Conservation (phyloP, 1,140 invertebrate genomes). For the Eufriesea mexicana region DNA sequence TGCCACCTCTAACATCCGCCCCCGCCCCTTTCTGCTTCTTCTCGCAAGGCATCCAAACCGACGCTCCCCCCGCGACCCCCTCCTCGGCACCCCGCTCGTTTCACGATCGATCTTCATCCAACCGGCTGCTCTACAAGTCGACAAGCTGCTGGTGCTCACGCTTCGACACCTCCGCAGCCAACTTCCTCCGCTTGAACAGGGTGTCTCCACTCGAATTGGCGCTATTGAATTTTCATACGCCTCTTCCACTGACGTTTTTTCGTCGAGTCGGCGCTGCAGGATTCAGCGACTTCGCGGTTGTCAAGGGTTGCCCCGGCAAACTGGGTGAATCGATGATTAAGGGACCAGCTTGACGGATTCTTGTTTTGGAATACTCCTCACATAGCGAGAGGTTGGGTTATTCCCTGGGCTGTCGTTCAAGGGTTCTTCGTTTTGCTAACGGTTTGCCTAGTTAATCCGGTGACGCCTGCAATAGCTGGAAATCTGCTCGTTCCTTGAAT, state of each 20-base stretch:
- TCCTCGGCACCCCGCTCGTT: slow-evolving; percentile 3
- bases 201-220: slow-evolving; percentile 40
- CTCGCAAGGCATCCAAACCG: slow-evolving; percentile 45
- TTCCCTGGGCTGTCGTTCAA: neutral
- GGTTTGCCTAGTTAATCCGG: no score
- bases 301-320: neutral
- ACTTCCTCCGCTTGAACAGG: slow-evolving; percentile 45
- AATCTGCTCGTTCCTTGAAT: no score
- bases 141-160: slow-evolving; percentile 65
- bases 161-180: slow-evolving; percentile 54
- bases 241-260: neutral
- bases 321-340: slow-evolving; percentile 19
- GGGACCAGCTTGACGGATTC: neutral
- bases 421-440: neutral
- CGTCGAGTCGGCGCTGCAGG: neutral
- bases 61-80: neutral
- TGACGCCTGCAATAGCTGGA: no score
- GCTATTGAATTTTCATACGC: slow-evolving; percentile 61
- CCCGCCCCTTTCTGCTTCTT: slow-evolving; percentile 30
- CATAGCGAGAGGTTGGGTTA: no score
- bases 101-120: slow-evolving; percentile 71
- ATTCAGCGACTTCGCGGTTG: neutral
- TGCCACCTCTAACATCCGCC: slow-evolving; percentile 62
- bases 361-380: neutral
- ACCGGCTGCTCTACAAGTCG: slow-evolving; percentile 69